A percentile compares a stretch with the other conserved stretches of the same genome.
These are phyloP conservation scores for Baccha elongata DNA, from an alignment of 2,888 invertebrate species.

Conservation along the genomic window DNA sequence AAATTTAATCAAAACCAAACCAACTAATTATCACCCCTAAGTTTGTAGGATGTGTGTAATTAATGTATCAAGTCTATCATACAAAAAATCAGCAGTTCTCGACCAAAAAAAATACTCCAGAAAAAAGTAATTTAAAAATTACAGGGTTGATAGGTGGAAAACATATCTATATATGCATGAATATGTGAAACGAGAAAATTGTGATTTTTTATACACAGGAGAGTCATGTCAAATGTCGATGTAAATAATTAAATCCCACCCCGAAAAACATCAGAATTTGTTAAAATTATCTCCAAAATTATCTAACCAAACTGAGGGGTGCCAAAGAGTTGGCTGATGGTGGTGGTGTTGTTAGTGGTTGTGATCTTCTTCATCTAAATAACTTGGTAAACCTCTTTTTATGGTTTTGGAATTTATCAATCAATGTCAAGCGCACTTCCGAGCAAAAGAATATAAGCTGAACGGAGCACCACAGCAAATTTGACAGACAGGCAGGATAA, in stretches of 20 bases:
- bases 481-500: conserved; percentile 8
- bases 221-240: background rate
- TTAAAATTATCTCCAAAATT: background rate
- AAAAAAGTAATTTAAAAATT: conserved; percentile 34
- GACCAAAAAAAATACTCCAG: background rate
- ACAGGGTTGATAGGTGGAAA: conserved; percentile 34
- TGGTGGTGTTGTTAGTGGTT: background rate
- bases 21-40: too few relatives aligned
- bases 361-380: background rate
- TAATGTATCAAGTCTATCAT: too few relatives aligned
- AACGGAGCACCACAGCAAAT: conserved; percentile 1
- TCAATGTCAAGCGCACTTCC: conserved; percentile 61
- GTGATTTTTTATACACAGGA: too few relatives aligned
- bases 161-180: too few relatives aligned
- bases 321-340: background rate
- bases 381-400: background rate
- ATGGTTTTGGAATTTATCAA: conserved; percentile 48
- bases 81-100: too few relatives aligned
- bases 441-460: conserved; percentile 1
- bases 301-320: conserved; percentile 6
- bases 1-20: too few relatives aligned
- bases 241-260: background rate
- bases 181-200: too few relatives aligned
- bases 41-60: too few relatives aligned
- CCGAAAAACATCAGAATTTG: background rate